Base-by-base conservation (phyloP, 2,888 invertebrate genomes). In the Eristalinus aeneus region DNA sequence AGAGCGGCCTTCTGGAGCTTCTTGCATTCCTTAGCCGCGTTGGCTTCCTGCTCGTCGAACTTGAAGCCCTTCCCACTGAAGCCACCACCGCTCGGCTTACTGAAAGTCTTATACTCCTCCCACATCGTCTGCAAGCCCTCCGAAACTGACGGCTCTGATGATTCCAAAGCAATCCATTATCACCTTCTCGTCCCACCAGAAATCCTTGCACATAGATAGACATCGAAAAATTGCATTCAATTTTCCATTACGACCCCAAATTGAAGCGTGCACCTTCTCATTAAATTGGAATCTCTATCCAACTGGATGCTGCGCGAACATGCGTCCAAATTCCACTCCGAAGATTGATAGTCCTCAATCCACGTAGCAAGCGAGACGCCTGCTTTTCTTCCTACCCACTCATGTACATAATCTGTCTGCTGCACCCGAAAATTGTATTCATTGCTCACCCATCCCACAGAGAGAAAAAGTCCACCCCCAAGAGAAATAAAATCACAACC, bases 41-140 rank as follows among this genome's bases (percentile, higher is more conserved):
- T 98, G 0, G 99, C 98, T 93, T 99, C 99, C 1, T 97, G 97
- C 91, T 99, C 99, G 92, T 99, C 99, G 92, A 99, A 99, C 92
- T 99, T 99, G 93, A 98, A 99, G 12, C 95, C 96, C 94, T 98
- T 98, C 0, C 98, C 98, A 89, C 97, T 97, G 90, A 98, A 98
- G 9, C 98, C 98, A 34, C 99, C 99, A 0, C 97, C 98, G 0
- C 96, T 98, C 98, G 16, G 97, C 96, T 91, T 98, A 98, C 92
- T 98, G 97, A 86, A 95, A 0, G 95, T 94, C 92, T 97, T 98
- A 92, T 98, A 99, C 0, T 94, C 94, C 53, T 97, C 97, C 97
- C 97, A 98, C 32, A 99, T 93, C 32, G 94, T 94, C 60, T 96
- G 93, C 63, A 99, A 93, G 10, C 96, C 96, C 2, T 95, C 94